Percentiles rank a stretch among this genome's conserved stretches.
These are phyloP conservation scores for Creontiades dilutus DNA, from an alignment of 2,888 invertebrate genomes.

Conservation along the genomic window DNA sequence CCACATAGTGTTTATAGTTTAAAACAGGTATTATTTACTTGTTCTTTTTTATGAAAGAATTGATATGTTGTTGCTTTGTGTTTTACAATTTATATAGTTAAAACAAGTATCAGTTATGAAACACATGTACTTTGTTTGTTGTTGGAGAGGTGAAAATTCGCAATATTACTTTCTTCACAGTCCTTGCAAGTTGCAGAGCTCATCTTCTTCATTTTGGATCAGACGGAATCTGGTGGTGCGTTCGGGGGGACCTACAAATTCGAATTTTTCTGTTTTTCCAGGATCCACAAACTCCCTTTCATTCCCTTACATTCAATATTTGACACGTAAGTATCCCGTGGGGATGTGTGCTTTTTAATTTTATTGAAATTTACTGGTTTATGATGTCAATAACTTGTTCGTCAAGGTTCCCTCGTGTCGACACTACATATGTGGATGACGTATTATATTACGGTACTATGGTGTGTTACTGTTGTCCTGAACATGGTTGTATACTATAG, in stretches of 20 bases:
- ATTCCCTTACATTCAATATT: constrained; percentile 79
- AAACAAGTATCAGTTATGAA: too few relatives aligned
- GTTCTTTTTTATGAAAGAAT: too few relatives aligned
- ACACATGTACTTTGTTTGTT: neutral
- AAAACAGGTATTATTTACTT: too few relatives aligned
- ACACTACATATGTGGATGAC: too few relatives aligned
- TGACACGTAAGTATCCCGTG: constrained; percentile 78
- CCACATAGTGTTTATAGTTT: too few relatives aligned
- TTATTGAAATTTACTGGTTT: neutral
- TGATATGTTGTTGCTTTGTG: too few relatives aligned
- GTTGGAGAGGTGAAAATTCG: constrained; percentile 51
- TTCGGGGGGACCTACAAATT: constrained; percentile 53
- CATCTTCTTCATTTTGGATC: neutral
- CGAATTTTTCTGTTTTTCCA: constrained; percentile 75
- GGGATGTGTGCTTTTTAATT: neutral
- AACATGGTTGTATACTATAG: too few relatives aligned
- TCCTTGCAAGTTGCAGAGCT: neutral
- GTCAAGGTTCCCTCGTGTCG: neutral
- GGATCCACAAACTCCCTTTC: constrained; percentile 78
- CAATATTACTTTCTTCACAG: neutral
- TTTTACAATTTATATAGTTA: too few relatives aligned
- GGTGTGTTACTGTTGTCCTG: too few relatives aligned
- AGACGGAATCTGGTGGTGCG: constrained; percentile 30
- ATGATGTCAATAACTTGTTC: neutral
- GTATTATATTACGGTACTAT: too few relatives aligned